Evolutionary conservation across 2,888 invertebrate species (phyloP).

Genomic region (Chloroclystis v-ata): DNA sequence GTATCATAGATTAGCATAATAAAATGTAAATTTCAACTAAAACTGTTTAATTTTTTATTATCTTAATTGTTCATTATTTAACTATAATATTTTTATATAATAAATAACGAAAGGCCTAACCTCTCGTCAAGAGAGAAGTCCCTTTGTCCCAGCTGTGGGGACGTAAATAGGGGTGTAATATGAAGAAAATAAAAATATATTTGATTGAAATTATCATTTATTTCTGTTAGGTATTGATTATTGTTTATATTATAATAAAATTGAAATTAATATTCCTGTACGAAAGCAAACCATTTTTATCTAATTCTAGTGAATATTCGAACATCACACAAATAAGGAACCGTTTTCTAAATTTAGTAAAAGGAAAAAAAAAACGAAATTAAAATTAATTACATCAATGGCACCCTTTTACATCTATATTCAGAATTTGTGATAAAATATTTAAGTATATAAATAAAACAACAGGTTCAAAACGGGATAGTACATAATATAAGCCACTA

Average conservation of each 20-base stretch:
- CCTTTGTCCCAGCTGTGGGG: no score
- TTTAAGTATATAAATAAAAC: no score
- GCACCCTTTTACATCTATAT: constrained; percentile 22
- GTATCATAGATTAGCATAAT: constrained; percentile 30
- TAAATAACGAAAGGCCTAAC: no score
- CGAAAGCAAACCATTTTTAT: constrained; percentile 21
- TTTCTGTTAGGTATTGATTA: constrained; percentile 28
- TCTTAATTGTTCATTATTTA: no score
- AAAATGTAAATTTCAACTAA: constrained; percentile 31
- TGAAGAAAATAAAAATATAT: constrained; percentile 9
- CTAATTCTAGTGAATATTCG: constrained; percentile 3
- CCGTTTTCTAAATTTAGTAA: not conserved
- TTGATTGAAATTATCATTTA: constrained; percentile 25
- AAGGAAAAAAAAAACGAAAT: not conserved
- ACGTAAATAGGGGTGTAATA: no score
- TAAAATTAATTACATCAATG: constrained; percentile 16
- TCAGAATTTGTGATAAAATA: constrained; percentile 6
- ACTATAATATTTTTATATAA: no score
- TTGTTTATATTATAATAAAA: constrained; percentile 29
- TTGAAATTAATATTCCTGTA: constrained; percentile 26
- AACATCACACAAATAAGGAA: constrained; percentile 6
- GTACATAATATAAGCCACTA: constrained; percentile 40
- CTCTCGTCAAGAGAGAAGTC: no score
- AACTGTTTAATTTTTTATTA: constrained; percentile 10
- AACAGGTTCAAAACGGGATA: no score